Percentiles rank a stretch among this genome's conserved stretches.
Conservation (phyloP, 2,113 vertebrate species). For the Sporophila hypoxantha region DNA sequence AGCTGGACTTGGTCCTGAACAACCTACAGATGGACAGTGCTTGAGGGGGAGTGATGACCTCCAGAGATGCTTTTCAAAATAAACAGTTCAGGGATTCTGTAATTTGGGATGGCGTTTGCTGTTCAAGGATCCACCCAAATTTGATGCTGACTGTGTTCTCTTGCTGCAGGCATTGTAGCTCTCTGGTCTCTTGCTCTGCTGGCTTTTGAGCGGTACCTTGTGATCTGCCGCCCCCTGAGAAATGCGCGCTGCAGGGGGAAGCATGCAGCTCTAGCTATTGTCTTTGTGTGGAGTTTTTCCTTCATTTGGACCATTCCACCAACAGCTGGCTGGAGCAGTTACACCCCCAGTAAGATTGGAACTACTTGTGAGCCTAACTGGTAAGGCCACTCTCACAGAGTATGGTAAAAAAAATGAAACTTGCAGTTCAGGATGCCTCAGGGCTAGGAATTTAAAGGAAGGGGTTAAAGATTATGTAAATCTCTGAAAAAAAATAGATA, state of each 20-base stretch:
- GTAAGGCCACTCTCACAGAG: constrained; percentile 62
- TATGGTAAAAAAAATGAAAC: neutral
- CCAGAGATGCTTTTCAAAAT: neutral
- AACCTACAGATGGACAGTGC: neutral
- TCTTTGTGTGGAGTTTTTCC: constrained; percentile 85
- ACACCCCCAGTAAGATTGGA: constrained; percentile 87
- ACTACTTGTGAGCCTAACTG: constrained; percentile 92
- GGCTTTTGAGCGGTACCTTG: constrained; percentile 82
- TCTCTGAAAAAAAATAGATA: neutral
- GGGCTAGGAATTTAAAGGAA: neutral
- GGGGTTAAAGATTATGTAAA: neutral
- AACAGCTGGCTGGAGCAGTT: constrained; percentile 86
- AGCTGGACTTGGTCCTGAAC: neutral
- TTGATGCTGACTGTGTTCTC: neutral
- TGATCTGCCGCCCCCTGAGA: constrained; percentile 80
- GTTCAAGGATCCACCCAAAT: neutral
- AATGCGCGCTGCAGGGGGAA: constrained; percentile 66
- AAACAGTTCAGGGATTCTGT: neutral
- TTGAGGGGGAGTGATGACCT: neutral
- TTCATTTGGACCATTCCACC: constrained; percentile 88
- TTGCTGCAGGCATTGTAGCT: constrained; percentile 77
- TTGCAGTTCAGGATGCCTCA: neutral
- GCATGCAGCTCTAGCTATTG: constrained; percentile 76
- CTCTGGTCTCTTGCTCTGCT: constrained; percentile 86
- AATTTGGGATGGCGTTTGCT: neutral